Evolutionary conservation across 2,113 vertebrate species (phyloP).

Genomic region (Trichechus manatus): DNA sequence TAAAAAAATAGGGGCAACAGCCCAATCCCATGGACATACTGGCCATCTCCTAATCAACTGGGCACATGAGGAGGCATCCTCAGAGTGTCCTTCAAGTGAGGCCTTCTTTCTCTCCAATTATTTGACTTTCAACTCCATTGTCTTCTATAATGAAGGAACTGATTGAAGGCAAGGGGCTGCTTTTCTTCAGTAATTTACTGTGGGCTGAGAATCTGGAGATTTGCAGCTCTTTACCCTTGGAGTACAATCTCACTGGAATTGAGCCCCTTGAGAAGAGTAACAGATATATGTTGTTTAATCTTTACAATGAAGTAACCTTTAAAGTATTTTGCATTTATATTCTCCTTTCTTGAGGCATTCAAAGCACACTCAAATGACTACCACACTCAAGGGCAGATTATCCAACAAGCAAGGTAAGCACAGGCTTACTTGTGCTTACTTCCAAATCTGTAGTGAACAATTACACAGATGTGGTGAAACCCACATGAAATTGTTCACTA

Average conservation of each 20-base stretch:
- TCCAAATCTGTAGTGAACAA: too few relatives aligned
- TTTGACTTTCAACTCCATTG: not conserved
- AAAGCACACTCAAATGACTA: not conserved
- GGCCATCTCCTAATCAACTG: not conserved
- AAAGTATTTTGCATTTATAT: constrained; percentile 41
- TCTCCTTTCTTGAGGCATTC: not conserved
- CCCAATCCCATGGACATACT: not conserved
- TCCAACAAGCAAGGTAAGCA: too few relatives aligned
- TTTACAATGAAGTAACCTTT: constrained; percentile 23
- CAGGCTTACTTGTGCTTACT: too few relatives aligned
- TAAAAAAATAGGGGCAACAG: not conserved
- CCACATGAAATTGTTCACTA: too few relatives aligned
- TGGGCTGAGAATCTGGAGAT: not conserved
- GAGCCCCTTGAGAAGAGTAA: not conserved
- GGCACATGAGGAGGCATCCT: not conserved
- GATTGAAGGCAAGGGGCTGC: not conserved
- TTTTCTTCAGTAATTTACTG: not conserved
- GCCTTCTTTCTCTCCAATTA: not conserved
- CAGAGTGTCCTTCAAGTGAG: not conserved
- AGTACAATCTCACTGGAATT: not conserved
- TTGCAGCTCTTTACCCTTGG: not conserved
- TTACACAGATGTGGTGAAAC: too few relatives aligned
- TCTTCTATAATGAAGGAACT: not conserved
- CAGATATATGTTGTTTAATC: not conserved
- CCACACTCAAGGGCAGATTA: too few relatives aligned